phyloP scores from a whole-genome alignment of 2,888 invertebrate species.

The Phalera bucephala region DNA sequence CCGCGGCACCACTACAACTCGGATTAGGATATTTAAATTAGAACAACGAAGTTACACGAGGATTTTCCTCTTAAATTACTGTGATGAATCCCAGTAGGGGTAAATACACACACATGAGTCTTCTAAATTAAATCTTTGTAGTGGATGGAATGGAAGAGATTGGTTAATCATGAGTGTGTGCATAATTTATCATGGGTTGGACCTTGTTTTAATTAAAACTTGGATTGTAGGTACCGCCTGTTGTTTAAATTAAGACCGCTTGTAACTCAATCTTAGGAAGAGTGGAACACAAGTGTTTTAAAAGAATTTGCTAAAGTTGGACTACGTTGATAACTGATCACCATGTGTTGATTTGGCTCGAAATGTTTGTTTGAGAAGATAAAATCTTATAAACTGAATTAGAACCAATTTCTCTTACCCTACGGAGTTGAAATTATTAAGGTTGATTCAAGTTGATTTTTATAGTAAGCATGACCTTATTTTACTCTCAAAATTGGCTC shows the following conservation, averaged over 20 bases:
- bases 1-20: slow-evolving; percentile 46
- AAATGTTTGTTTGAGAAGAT: no score
- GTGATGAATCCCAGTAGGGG: slow-evolving; percentile 1
- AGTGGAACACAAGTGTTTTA: no score
- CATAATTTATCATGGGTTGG: slow-evolving; percentile 23
- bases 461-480: no score
- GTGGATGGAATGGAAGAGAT: slow-evolving; percentile 11
- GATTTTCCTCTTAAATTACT: slow-evolving; percentile 26
- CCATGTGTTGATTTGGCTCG: no score
- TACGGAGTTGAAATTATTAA: no score
- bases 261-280: no score
- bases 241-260: background rate
- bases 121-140: slow-evolving; percentile 21
- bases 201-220: slow-evolving; percentile 21
- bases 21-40: slow-evolving; percentile 72
- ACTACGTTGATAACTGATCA: no score
- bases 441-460: no score
- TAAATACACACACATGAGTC: slow-evolving; percentile 13
- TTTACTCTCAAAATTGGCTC: no score
- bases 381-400: no score
- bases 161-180: slow-evolving; percentile 14
- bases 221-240: slow-evolving; percentile 2
- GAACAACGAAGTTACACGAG: slow-evolving; percentile 33
- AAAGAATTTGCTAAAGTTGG: no score
- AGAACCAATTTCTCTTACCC: no score